A percentile compares a stretch with the other conserved stretches of the same genome.
Conservation (phyloP, 2,888 invertebrate species). For the Apotomis capreana region DNA sequence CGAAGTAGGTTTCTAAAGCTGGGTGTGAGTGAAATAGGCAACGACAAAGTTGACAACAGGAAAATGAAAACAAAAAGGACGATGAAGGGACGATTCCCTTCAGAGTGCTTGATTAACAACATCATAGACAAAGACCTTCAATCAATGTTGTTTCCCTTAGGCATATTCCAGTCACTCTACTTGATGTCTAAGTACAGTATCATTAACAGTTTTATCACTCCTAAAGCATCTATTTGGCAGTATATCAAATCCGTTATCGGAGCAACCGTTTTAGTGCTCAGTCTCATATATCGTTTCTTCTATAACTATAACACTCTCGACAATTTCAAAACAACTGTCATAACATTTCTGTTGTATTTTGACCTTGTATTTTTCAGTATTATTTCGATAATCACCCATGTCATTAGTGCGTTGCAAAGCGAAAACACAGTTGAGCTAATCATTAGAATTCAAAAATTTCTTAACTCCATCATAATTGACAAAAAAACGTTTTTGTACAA, state of each 20-base stretch:
- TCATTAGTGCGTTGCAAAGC: neutral
- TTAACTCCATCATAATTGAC: neutral
- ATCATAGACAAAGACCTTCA: neutral
- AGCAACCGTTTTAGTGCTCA: neutral
- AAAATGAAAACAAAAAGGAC: neutral
- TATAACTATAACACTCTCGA: neutral
- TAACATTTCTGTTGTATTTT: neutral
- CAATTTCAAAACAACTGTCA: neutral
- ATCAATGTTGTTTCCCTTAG: neutral
- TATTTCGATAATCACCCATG: neutral
- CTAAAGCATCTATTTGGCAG: neutral
- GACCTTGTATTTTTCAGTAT: neutral
- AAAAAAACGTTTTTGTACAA: neutral
- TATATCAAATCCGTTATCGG: neutral
- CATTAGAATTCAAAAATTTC: neutral
- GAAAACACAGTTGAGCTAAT: neutral
- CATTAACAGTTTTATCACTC: neutral
- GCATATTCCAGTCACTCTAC: neutral
- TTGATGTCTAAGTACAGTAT: neutral
- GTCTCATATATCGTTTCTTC: neutral
- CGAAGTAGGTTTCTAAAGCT: too few species aligned
- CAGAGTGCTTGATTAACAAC: conserved; percentile 10
- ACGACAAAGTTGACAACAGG: too few species aligned
- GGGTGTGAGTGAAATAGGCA: too few species aligned
- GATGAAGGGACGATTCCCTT: too few species aligned